These are phyloP conservation scores for Caenorhabditis remanei DNA, from an alignment of 1,140 invertebrate species.

Conservation along the genomic window DNA sequence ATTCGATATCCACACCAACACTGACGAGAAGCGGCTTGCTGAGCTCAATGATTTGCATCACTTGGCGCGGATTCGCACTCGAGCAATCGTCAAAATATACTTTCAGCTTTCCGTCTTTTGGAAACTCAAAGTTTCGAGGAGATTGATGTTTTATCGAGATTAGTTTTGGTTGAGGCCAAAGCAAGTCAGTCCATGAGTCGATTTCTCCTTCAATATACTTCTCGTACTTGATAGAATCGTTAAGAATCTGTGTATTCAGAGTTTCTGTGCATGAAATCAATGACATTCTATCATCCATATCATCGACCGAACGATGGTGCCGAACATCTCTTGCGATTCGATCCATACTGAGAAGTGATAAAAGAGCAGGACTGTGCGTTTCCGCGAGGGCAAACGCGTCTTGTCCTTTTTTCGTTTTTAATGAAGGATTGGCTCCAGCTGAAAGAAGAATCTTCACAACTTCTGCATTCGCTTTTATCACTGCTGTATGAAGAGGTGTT, in stretches of 20 bases:
- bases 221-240: constrained; percentile 56
- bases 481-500: constrained; percentile 65
- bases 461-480: constrained; percentile 53
- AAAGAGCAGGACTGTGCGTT: constrained; percentile 51
- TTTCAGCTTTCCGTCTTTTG: constrained; percentile 65
- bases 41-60: constrained; percentile 69
- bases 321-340: constrained; percentile 57
- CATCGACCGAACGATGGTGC: constrained; percentile 61
- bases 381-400: constrained; percentile 61
- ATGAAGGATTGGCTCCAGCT: constrained; percentile 52
- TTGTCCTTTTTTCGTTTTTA: constrained; percentile 57
- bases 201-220: constrained; percentile 51
- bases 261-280: constrained; percentile 59
- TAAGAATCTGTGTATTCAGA: constrained; percentile 51
- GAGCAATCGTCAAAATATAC: constrained; percentile 68
- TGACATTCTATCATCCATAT: constrained; percentile 64
- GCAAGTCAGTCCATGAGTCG: constrained; percentile 67
- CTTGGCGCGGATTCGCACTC: constrained; percentile 61
- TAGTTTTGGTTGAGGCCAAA: constrained; percentile 67
- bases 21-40: constrained; percentile 56
- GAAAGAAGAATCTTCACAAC: constrained; percentile 59
- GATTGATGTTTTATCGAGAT: constrained; percentile 18
- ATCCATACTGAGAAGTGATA: constrained; percentile 62
- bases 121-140: constrained; percentile 41
- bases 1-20: constrained; percentile 67